Evolutionary conservation across 2,888 invertebrate species (phyloP).

Genomic region (Penaeus monodon): DNA sequence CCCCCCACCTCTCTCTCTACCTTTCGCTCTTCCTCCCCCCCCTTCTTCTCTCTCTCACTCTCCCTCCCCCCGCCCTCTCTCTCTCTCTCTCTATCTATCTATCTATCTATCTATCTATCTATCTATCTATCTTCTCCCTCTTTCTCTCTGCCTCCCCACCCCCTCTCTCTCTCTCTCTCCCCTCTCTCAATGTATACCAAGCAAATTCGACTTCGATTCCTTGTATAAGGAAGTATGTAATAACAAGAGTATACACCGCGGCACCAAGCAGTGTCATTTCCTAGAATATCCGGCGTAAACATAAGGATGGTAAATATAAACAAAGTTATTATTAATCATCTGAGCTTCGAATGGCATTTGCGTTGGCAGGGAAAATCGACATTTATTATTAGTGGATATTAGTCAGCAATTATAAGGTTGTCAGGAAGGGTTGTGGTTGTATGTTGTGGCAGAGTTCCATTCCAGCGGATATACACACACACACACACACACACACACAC

Average conservation of each 20-base stretch:
- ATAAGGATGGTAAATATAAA: too few species aligned
- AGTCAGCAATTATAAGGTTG: background rate
- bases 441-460: background rate
- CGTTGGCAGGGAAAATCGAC: too few species aligned
- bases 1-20: too few species aligned
- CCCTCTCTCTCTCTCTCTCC: background rate
- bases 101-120: background rate
- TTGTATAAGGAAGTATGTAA: too few species aligned
- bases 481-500: background rate
- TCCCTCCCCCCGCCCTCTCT: background rate
- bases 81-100: background rate
- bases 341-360: too few species aligned
- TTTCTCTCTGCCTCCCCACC: background rate
- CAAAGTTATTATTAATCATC: too few species aligned
- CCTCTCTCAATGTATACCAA: background rate
- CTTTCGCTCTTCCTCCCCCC: background rate
- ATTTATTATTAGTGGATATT: background rate
- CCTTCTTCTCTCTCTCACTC: too few species aligned
- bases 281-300: too few species aligned
- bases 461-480: background rate
- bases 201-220: too few species aligned
- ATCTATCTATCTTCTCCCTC: background rate
- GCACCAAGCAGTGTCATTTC: too few species aligned
- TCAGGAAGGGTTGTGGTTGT: background rate
- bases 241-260: too few species aligned